Evolutionary conservation across 1,140 invertebrate species (phyloP).

Genomic region (Chionoecetes opilio): DNA sequence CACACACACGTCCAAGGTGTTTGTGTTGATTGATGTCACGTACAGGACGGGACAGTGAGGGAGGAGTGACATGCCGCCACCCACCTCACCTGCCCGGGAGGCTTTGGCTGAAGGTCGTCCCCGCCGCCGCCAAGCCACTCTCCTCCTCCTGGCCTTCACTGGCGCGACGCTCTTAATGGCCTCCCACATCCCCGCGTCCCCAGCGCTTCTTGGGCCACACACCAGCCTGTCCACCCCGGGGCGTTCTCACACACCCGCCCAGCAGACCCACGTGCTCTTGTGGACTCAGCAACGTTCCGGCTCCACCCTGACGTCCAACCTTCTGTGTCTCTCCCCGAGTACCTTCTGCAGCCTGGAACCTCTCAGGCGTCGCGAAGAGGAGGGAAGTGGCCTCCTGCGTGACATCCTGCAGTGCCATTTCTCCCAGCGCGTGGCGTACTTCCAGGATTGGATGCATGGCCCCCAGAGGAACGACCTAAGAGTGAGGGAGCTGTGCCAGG

Average conservation of each 20-base stretch:
- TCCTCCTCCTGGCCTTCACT: too few species aligned
- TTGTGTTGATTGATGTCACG: too few species aligned
- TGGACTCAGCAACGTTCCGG: constrained; percentile 42
- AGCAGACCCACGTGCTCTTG: background rate
- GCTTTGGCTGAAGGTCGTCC: too few species aligned
- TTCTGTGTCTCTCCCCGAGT: background rate
- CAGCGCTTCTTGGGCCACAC: background rate
- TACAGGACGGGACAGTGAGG: too few species aligned
- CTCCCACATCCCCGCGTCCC: background rate
- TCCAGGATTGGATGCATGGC: background rate
- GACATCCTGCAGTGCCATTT: constrained; percentile 50
- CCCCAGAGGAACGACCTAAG: background rate
- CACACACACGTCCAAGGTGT: background rate
- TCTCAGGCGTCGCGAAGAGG: background rate
- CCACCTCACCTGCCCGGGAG: too few species aligned
- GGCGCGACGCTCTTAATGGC: too few species aligned
- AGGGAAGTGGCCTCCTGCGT: background rate
- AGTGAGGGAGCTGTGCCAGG: background rate
- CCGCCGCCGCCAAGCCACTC: too few species aligned
- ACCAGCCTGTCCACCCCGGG: background rate
- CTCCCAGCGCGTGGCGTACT: background rate
- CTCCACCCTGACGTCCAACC: background rate
- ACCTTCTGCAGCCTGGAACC: constrained; percentile 35
- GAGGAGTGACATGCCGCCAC: too few species aligned
- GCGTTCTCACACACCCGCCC: background rate